These are phyloP conservation scores for Scomber scombrus DNA, from an alignment of 2,113 vertebrate genomes.

Conservation along the genomic window DNA sequence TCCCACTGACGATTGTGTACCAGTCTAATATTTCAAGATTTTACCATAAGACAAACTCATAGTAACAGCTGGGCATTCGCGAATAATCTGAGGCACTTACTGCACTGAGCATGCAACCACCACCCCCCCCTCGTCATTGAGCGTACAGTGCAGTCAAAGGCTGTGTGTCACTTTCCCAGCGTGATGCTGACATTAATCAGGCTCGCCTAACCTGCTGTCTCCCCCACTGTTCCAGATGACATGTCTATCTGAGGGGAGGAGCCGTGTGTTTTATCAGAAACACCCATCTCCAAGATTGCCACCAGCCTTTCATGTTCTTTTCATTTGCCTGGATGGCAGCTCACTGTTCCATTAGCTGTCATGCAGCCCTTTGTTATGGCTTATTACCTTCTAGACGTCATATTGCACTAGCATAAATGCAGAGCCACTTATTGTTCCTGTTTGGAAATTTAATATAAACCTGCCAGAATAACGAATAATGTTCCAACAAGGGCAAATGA, in stretches of 20 bases:
- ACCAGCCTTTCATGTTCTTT: constrained; percentile 79
- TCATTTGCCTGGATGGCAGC: constrained; percentile 70
- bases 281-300: constrained; percentile 74
- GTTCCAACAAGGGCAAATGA: constrained; percentile 5
- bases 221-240: constrained; percentile 67
- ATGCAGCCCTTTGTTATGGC: constrained; percentile 71
- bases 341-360: constrained; percentile 66
- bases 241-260: constrained; percentile 70
- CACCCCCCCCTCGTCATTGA: constrained; percentile 7
- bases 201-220: constrained; percentile 73
- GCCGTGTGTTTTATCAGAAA: constrained; percentile 69
- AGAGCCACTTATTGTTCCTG: constrained; percentile 55
- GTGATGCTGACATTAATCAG: constrained; percentile 70
- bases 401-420: constrained; percentile 52
- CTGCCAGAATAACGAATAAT: constrained; percentile 43
- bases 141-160: constrained; percentile 43
- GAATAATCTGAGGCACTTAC: constrained; percentile 24
- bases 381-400: constrained; percentile 70
- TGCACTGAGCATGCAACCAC: constrained; percentile 1
- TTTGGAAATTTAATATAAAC: constrained; percentile 56
- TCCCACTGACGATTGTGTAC: constrained; percentile 9
- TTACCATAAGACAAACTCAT: constrained; percentile 15
- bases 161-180: constrained; percentile 48
- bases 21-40: constrained; percentile 39
- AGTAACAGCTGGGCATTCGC: constrained; percentile 29